These are phyloP conservation scores for Muscidifurax raptorellus DNA, from an alignment of 1,140 invertebrate genomes.

Conservation along the genomic window DNA sequence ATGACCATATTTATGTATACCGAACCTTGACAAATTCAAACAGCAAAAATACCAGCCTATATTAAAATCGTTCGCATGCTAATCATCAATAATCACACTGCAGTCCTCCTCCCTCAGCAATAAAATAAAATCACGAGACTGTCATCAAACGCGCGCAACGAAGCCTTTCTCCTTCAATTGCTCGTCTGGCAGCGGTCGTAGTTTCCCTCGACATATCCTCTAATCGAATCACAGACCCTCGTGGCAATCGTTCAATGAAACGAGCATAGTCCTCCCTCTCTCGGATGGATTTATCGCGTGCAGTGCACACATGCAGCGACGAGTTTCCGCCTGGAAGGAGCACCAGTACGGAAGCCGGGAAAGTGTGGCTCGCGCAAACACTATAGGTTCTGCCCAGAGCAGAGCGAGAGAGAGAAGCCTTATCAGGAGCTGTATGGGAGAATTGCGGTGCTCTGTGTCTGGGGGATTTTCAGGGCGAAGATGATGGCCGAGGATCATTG, in stretches of 20 bases:
- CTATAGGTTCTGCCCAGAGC: neutral
- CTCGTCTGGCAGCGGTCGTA: neutral
- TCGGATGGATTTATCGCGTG: neutral
- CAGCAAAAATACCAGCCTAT: too few species aligned
- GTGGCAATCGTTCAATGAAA: neutral
- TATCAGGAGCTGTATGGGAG: neutral
- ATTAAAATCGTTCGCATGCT: too few species aligned
- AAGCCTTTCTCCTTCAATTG: neutral
- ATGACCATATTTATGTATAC: too few species aligned
- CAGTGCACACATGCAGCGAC: constrained; percentile 10
- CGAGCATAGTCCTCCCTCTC: neutral
- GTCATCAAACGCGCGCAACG: neutral
- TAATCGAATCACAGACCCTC: neutral
- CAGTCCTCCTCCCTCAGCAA: neutral
- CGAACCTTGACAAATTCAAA: too few species aligned
- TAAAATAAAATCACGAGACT: neutral
- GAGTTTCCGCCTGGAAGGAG: constrained; percentile 2
- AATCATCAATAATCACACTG: too few species aligned
- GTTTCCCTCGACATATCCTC: neutral
- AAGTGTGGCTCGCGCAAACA: neutral
- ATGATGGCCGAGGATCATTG: neutral
- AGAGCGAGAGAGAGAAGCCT: neutral
- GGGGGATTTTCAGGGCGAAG: neutral
- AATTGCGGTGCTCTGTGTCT: neutral
- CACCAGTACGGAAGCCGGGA: neutral